Conservation (phyloP, 2,113 vertebrate species). For the Siniperca knerii region DNA sequence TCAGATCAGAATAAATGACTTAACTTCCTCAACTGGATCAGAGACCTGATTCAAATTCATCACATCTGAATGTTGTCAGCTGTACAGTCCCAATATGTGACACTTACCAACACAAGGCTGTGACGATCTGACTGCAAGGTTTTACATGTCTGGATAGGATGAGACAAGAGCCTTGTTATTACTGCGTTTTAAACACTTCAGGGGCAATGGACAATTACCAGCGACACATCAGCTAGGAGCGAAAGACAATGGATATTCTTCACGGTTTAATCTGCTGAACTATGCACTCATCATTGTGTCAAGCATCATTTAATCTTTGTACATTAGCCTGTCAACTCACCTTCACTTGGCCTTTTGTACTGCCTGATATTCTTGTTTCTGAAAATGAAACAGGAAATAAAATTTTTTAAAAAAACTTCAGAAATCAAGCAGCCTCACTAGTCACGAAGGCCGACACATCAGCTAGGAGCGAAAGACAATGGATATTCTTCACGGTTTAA, state of each 20-base stretch:
- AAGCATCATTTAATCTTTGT: fast-evolving
- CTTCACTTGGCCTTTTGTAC: not conserved
- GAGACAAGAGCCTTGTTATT: not conserved
- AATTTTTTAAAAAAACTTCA: not conserved
- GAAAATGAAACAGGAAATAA: not conserved
- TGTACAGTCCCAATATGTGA: fast-evolving
- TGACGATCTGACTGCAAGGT: fast-evolving
- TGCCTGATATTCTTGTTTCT: not conserved
- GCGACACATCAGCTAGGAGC: slow-evolving; percentile 82
- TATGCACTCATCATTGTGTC: slow-evolving; percentile 85
- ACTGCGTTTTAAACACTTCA: fast-evolving
- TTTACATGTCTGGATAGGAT: not conserved
- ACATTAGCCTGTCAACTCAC: not conserved
- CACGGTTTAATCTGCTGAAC: slow-evolving; percentile 86
- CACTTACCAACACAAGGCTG: slow-evolving; percentile 36
- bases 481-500: slow-evolving; percentile 69
- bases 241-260: slow-evolving; percentile 81
- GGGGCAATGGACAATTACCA: fast-evolving
- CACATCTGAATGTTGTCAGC: slow-evolving; percentile 51
- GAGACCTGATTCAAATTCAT: slow-evolving; percentile 89
- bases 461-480: slow-evolving; percentile 86
- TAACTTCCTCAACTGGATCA: slow-evolving; percentile 83
- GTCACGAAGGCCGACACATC: slow-evolving; percentile 1
- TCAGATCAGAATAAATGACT: slow-evolving; percentile 70
- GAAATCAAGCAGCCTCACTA: fast-evolving